These are phyloP conservation scores for Psylliodes chrysocephalus DNA, from an alignment of 2,888 invertebrate species.

Conservation along the genomic window DNA sequence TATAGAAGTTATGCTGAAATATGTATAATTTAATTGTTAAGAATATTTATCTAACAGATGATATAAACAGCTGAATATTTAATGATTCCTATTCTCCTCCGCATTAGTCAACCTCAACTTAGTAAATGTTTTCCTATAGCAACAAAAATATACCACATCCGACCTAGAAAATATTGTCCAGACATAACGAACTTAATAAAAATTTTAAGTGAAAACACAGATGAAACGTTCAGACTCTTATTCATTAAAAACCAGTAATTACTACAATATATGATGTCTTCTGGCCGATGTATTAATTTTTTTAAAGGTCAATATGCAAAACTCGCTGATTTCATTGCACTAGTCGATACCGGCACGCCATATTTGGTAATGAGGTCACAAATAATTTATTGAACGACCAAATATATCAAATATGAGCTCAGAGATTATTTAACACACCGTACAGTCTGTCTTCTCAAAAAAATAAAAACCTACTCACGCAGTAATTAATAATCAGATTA, in stretches of 20 bases:
- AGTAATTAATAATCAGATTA: too few species aligned
- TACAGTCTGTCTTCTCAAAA: background rate
- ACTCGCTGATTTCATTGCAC: conserved; percentile 36
- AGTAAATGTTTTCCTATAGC: background rate
- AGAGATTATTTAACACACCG: conserved; percentile 1
- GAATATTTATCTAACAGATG: too few species aligned
- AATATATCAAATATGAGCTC: conserved; percentile 14
- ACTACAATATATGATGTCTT: background rate
- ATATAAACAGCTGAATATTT: too few species aligned
- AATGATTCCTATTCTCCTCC: background rate
- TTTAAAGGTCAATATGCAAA: conserved; percentile 40
- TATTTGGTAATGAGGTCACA: conserved; percentile 42
- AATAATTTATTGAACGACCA: conserved; percentile 22
- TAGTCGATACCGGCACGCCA: conserved; percentile 29
- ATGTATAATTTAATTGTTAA: too few species aligned
- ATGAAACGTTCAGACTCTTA: background rate
- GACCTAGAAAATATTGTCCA: background rate
- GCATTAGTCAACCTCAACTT: background rate
- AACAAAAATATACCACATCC: background rate
- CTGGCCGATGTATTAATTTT: conserved; percentile 9
- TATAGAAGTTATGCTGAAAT: too few species aligned
- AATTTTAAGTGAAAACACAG: conserved; percentile 3
- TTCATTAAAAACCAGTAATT: background rate
- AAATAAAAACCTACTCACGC: too few species aligned
- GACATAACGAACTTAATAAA: background rate